Evolutionary conservation across 2,888 invertebrate genomes (phyloP).

Genomic region (Patella caerulea): DNA sequence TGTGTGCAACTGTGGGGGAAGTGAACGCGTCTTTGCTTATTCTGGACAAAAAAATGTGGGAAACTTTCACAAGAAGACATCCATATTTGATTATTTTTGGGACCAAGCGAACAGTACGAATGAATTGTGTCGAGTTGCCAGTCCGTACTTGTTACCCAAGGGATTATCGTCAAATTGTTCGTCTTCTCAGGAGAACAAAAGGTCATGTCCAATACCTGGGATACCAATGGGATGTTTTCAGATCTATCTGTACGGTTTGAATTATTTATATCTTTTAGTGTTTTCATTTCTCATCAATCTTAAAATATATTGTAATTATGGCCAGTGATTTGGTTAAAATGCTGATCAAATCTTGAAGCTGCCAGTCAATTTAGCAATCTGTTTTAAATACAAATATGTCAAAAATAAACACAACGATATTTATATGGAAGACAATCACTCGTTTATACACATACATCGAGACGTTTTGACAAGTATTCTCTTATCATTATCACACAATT

Average conservation of each 20-base stretch:
- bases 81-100: conserved; percentile 29
- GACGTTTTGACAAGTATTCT: too few species aligned
- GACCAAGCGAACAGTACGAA: conserved; percentile 16
- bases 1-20: conserved; percentile 1
- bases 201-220: neutral
- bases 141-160: neutral
- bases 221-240: conserved; percentile 21
- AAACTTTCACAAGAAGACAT: conserved; percentile 14
- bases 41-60: neutral
- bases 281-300: too few species aligned
- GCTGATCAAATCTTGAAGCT: too few species aligned
- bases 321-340: too few species aligned
- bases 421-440: too few species aligned
- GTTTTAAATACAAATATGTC: too few species aligned
- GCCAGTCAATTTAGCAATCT: too few species aligned
- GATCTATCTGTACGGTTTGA: conserved; percentile 18
- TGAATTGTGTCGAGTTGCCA: neutral
- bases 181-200: neutral
- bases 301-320: too few species aligned
- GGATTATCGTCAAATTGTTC: neutral
- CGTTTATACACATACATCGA: too few species aligned
- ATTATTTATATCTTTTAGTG: neutral
- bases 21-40: neutral
- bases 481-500: too few species aligned
- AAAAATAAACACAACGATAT: too few species aligned